phyloP scores from a whole-genome alignment of 2,888 invertebrate species.

The Tachystola acroxantha region DNA sequence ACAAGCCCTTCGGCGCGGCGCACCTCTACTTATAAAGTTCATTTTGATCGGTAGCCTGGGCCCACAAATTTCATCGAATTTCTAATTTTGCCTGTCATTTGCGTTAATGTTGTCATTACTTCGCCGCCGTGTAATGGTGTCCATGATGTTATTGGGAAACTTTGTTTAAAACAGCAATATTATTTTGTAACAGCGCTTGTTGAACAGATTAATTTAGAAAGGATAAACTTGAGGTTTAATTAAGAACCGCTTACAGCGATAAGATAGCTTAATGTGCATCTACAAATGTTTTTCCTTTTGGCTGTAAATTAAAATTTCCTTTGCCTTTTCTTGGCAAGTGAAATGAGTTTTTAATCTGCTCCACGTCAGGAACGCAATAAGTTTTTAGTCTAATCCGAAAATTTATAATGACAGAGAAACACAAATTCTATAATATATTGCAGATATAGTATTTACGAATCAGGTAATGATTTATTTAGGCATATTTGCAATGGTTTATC shows the following conservation, averaged over 20 bases:
- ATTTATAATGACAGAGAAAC: no score
- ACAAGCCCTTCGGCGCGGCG: neutral
- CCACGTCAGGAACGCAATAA: no score
- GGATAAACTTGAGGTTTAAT: slow-evolving; percentile 9
- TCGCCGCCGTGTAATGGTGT: slow-evolving; percentile 21
- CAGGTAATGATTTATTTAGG: no score
- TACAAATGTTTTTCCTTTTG: neutral
- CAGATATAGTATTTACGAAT: no score
- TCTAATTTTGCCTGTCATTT: slow-evolving; percentile 55
- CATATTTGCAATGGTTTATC: no score
- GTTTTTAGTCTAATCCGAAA: no score
- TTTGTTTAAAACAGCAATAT: slow-evolving; percentile 15
- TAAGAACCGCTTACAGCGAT: slow-evolving; percentile 6
- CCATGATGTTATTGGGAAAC: slow-evolving; percentile 24
- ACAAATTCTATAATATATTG: no score
- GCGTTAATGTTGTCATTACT: slow-evolving; percentile 49
- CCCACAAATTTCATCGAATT: slow-evolving; percentile 44
- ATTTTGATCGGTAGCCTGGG: slow-evolving; percentile 39
- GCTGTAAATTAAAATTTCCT: no score
- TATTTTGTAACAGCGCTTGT: slow-evolving; percentile 8
- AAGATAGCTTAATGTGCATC: neutral
- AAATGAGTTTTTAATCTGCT: no score
- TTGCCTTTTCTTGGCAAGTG: no score
- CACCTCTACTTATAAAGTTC: slow-evolving; percentile 23
- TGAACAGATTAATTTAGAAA: slow-evolving; percentile 8